These are phyloP conservation scores for Ctenosaura bakeri DNA, from an alignment of 2,797 vertebrate species.

Conservation along the genomic window DNA sequence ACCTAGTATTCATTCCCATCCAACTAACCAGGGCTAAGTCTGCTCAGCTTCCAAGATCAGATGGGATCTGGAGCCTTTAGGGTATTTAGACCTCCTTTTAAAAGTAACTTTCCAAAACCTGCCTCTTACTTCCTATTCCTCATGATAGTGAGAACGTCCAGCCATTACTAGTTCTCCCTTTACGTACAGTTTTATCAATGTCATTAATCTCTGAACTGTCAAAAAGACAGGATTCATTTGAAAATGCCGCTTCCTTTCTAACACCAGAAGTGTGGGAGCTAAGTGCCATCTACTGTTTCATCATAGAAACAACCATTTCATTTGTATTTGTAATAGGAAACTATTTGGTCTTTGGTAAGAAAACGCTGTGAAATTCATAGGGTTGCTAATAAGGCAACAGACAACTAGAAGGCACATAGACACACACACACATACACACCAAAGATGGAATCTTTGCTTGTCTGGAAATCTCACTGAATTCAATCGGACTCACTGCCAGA, in stretches of 20 bases:
- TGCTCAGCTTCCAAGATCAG: no score
- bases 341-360: background rate
- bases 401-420: no score
- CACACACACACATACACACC: no score
- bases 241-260: conserved; percentile 62
- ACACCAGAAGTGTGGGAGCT: conserved; percentile 69
- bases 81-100: background rate
- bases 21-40: no score
- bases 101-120: no score
- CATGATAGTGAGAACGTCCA: conserved; percentile 68
- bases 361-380: no score
- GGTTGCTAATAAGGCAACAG: no score
- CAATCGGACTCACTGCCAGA: no score
- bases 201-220: conserved; percentile 59
- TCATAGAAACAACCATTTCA: conserved; percentile 55
- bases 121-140: conserved; percentile 65
- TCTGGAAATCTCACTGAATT: no score
- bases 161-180: conserved; percentile 68
- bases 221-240: conserved; percentile 61
- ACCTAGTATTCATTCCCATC: no score
- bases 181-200: conserved; percentile 71
- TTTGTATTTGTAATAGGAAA: background rate
- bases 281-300: conserved; percentile 82
- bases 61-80: no score
- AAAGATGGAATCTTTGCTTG: no score